These are phyloP conservation scores for Ceraclea dissimilis DNA, from an alignment of 2,888 invertebrate genomes.

Conservation along the genomic window DNA sequence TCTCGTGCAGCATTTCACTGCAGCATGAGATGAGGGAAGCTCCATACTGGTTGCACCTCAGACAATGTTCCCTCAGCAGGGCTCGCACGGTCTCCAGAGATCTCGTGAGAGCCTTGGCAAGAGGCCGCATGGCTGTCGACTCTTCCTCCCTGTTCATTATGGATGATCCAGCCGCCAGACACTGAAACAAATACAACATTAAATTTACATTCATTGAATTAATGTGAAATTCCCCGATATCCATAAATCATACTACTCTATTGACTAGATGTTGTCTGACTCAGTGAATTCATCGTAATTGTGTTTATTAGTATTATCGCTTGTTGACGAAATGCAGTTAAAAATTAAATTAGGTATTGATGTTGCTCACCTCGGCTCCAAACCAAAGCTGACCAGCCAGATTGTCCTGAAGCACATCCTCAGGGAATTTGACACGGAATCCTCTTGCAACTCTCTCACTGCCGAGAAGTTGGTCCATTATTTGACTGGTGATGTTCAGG, in stretches of 20 bases:
- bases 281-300: too few relatives aligned
- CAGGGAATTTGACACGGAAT: conserved; percentile 97
- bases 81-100: conserved; percentile 89
- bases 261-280: too few relatives aligned
- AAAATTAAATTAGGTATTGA: too few relatives aligned
- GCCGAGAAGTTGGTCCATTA: conserved; percentile 88
- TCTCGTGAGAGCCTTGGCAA: conserved; percentile 94
- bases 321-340: too few relatives aligned
- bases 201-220: too few relatives aligned
- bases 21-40: conserved; percentile 45
- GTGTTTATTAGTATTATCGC: too few relatives aligned
- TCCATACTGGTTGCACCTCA: conserved; percentile 56
- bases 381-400: conserved; percentile 99
- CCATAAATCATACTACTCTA: too few relatives aligned
- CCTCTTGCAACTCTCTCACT: conserved; percentile 86
- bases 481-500: conserved; percentile 84
- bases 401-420: conserved; percentile 97
- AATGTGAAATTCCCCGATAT: too few relatives aligned
- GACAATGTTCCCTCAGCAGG: conserved; percentile 80
- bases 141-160: conserved; percentile 96
- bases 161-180: conserved; percentile 95
- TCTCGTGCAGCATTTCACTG: conserved; percentile 71
- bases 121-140: conserved; percentile 91
- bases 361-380: conserved; percentile 91
- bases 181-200: conserved; percentile 54